Evolutionary conservation across 2,888 invertebrate genomes (phyloP).

Genomic region (Cynaeus angustus): DNA sequence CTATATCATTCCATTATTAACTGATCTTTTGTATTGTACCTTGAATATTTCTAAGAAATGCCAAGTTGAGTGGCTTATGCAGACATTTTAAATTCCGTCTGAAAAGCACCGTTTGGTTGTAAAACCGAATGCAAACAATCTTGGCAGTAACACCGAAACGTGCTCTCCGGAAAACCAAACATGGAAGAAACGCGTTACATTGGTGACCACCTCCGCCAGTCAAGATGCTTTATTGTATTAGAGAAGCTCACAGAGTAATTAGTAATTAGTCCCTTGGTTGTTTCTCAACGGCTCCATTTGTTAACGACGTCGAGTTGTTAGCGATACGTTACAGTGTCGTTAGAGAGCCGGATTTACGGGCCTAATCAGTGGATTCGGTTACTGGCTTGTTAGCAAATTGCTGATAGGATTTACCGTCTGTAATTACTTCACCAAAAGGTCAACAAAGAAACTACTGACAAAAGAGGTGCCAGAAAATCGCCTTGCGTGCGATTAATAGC

Average conservation of each 20-base stretch:
- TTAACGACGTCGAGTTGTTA: constrained; percentile 63
- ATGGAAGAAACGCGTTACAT: not conserved
- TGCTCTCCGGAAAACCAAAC: constrained; percentile 1
- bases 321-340: constrained; percentile 66
- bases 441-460: constrained; percentile 43
- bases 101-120: not conserved
- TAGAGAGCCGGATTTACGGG: constrained; percentile 64
- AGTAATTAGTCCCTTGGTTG: constrained; percentile 60
- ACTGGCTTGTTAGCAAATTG: constrained; percentile 63
- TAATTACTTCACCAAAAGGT: constrained; percentile 50
- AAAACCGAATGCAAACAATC: not conserved
- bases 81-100: not conserved
- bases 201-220: constrained; percentile 10
- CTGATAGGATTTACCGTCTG: constrained; percentile 60
- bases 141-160: not conserved
- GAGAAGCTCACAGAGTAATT: constrained; percentile 57
- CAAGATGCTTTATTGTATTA: constrained; percentile 54
- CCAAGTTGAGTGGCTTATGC: not conserved
- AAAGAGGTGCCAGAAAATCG: too few species aligned
- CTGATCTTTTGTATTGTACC: too few species aligned
- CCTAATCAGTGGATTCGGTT: constrained; percentile 65
- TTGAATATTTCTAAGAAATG: not conserved
- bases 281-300: constrained; percentile 62
- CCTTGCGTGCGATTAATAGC: too few species aligned
- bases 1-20: too few species aligned